phyloP scores from a whole-genome alignment of 2,797 vertebrate genomes.

The Propithecus perrieri region DNA sequence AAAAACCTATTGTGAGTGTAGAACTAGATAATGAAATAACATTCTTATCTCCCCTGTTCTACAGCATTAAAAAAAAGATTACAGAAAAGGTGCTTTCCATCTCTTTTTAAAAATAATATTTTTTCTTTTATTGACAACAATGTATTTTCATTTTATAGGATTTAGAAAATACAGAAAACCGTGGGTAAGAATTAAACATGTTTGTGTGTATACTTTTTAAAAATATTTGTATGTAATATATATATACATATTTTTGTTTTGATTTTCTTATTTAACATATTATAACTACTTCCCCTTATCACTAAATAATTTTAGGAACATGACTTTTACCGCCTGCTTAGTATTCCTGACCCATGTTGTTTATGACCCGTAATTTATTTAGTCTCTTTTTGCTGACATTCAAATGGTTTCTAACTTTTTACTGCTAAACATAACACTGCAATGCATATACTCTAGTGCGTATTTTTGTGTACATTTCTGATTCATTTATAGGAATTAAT shows the following conservation, averaged over 20 bases:
- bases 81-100: background rate
- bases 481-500: background rate
- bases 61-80: background rate
- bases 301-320: conserved; percentile 35
- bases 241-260: background rate
- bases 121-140: background rate
- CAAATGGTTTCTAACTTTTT: conserved; percentile 18
- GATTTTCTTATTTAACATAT: background rate
- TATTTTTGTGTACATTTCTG: conserved; percentile 6
- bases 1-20: background rate
- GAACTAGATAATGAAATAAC: background rate
- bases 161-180: conserved; percentile 30
- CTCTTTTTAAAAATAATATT: background rate
- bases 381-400: background rate
- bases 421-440: conserved; percentile 14
- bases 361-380: background rate
- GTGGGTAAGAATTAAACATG: background rate
- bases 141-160: background rate
- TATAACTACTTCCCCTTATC: background rate
- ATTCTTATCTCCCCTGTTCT: background rate
- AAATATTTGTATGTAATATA: background rate
- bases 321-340: background rate
- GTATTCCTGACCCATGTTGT: background rate
- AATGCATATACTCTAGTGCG: background rate
- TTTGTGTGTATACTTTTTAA: background rate